Evolutionary conservation across 1,140 invertebrate species (phyloP), one percentile per base, ranked within the genome.

Genomic region (Calosoma granatense): DNA sequence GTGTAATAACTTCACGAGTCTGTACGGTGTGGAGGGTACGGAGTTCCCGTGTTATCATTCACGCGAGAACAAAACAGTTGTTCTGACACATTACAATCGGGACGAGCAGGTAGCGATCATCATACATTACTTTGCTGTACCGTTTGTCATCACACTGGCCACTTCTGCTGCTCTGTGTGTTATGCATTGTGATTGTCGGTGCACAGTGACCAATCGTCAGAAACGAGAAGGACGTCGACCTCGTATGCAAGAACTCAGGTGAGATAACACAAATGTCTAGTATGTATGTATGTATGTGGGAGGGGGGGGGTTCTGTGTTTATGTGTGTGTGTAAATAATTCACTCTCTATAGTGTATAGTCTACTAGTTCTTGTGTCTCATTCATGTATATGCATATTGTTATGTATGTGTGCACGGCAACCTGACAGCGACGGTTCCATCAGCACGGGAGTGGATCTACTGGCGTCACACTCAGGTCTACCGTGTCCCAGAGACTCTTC

Each of bases 1-100:
- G 64, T 94, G 90, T 72, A 79, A 83, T 61, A 88, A 88, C 64
- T 93, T 92, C 68, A 89, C 86, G 30, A 77, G 79, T 22, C 81
- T 78, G 58, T 88, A 86, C 65, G 88, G 88, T 54, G 77, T 80
- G 62, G 82, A 86, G 61, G 87, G 88, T 56, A 82, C 84, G 20
- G 80, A 80, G 64, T 92, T 89, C 69, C 86, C 87, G 14, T 92
- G 90, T 68, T 87, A 83, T 73, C 92, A 90, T 79, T 92, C 88
- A 58, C 76, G 83, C 15, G 81, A 87, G 63, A 90, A 92, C 68
- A 81, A 81, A 23, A 85, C 84, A 54, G 84, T 92, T 61, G 88
- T 89, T 47, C 78, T 92, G 60, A 85, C 87, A 19, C 78, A 82
- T 65, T 91, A 90, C 77, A 85, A 87, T 67, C 78, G 84, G 60